Evolutionary conservation across 2,113 vertebrate species (phyloP), one percentile per base, ranked within the genome.

Genomic region (Atrichornis clamosus): DNA sequence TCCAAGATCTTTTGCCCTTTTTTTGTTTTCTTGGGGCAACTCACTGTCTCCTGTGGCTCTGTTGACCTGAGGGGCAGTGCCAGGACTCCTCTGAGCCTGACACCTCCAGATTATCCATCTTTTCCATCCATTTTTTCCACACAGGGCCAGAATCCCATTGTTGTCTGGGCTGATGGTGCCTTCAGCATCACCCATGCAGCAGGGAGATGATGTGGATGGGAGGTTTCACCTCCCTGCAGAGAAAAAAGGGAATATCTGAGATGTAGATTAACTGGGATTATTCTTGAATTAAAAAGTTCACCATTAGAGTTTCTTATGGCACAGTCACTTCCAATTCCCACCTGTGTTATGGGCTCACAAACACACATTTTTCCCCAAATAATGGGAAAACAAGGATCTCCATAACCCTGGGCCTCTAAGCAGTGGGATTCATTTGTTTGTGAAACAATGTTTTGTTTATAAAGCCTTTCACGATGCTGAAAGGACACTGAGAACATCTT

Each of bases 401-500:
- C 15, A 3, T n/a, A 41, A 84, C n/a, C 41, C 49, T 19, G 21
- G 26, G 52, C 73, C 32, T 87, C 56, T 35, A 73, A 92, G 32
- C 8, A 26, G 10, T 28, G 62, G 49, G 17, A 68, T 75, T 92
- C n/a, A 60, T 78, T 85, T 74, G 42, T 77, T 52, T 65, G 47
- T 78, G 74, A 56, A 75, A 63, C 9, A 35, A 5, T 18, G 68
- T 78, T 78, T 90, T 94, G 55, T 7, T 83, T 92, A 75, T 55
- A 47, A 90, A 96, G 65, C 39, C 37, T 95, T 87, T 78, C 60
- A 56, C 2, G 5, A 58, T 49, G 17, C 52, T 58, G 68, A 73
- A 65, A 90, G 65, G 90, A 90, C 5, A 26, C 62, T 28, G 82
- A 73, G 74, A 58, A 58, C 77, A 16, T n/a, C 52, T 89, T 94